phyloP scores from a whole-genome alignment of 2,113 vertebrate genomes.

The Dermatemys mawii region DNA sequence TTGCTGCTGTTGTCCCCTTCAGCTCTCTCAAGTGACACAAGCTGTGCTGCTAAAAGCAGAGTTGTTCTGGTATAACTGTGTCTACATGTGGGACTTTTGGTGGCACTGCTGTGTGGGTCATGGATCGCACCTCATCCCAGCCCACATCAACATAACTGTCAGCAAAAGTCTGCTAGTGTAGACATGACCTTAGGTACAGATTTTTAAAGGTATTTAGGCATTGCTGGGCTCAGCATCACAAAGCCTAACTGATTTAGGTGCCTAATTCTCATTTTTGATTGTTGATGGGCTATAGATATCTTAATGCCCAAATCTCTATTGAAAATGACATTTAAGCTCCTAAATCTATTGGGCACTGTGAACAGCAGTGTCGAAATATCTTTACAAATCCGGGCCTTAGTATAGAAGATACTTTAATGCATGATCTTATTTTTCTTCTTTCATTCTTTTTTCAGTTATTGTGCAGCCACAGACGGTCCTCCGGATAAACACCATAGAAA shows the following conservation, averaged over 20 bases:
- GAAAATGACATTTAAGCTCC: background rate
- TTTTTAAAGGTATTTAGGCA: background rate
- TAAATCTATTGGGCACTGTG: background rate
- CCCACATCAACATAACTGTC: rapidly evolving
- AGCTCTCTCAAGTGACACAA: background rate
- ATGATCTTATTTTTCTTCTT: background rate
- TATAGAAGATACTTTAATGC: background rate
- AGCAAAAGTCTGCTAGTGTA: background rate
- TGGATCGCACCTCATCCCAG: rapidly evolving
- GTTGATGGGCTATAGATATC: background rate
- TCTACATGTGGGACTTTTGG: background rate
- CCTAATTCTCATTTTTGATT: background rate
- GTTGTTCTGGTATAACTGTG: rapidly evolving
- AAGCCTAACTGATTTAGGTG: background rate
- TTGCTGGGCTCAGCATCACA: background rate
- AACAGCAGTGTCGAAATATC: background rate
- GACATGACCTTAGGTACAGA: background rate
- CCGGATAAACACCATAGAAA: conserved; percentile 85
- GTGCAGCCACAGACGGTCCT: conserved; percentile 83
- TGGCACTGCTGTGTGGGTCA: background rate
- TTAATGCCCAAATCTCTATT: background rate
- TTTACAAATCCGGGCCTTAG: background rate
- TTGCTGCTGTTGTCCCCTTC: background rate
- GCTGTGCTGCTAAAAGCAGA: background rate
- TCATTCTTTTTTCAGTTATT: conserved; percentile 75